Percentiles rank a stretch among this genome's conserved stretches.
These are phyloP conservation scores for Tiliacea citrago DNA, from an alignment of 2,888 invertebrate genomes.

Conservation along the genomic window DNA sequence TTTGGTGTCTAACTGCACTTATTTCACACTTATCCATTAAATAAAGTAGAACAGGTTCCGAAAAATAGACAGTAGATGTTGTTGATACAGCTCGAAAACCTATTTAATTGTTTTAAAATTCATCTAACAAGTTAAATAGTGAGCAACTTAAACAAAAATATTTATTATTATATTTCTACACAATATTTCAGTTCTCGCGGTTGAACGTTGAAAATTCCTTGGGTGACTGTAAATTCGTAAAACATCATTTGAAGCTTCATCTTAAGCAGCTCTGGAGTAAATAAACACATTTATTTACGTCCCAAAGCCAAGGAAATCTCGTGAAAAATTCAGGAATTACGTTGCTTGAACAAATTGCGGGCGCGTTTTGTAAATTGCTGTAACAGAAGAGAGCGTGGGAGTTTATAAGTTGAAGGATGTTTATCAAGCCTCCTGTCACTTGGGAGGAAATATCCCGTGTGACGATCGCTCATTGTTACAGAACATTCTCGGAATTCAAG, in stretches of 20 bases:
- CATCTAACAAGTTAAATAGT: background rate
- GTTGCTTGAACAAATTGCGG: slow-evolving; percentile 65
- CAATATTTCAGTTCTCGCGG: too few species aligned
- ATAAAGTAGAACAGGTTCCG: background rate
- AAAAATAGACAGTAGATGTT: background rate
- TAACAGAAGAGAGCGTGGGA: background rate
- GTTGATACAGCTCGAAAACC: background rate
- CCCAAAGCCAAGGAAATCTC: slow-evolving; percentile 62
- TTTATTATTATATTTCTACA: too few species aligned
- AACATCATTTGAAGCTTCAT: background rate
- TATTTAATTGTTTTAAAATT: background rate
- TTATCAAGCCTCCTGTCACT: slow-evolving; percentile 1
- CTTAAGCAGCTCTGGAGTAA: slow-evolving; percentile 45
- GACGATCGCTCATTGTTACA: background rate
- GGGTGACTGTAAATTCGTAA: background rate
- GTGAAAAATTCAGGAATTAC: slow-evolving; percentile 70
- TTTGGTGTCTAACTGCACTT: background rate
- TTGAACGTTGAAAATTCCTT: background rate
- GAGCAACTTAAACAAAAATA: too few species aligned
- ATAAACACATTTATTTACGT: slow-evolving; percentile 56
- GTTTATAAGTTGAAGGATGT: slow-evolving; percentile 13
- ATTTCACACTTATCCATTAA: background rate
- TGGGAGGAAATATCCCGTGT: background rate
- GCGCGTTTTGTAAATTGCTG: slow-evolving; percentile 47
- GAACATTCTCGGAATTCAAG: background rate